A percentile compares a stretch with the other conserved stretches of the same genome.
Evolutionary conservation across 2,888 invertebrate genomes (phyloP).

Genomic region (Osmoderma eremita): DNA sequence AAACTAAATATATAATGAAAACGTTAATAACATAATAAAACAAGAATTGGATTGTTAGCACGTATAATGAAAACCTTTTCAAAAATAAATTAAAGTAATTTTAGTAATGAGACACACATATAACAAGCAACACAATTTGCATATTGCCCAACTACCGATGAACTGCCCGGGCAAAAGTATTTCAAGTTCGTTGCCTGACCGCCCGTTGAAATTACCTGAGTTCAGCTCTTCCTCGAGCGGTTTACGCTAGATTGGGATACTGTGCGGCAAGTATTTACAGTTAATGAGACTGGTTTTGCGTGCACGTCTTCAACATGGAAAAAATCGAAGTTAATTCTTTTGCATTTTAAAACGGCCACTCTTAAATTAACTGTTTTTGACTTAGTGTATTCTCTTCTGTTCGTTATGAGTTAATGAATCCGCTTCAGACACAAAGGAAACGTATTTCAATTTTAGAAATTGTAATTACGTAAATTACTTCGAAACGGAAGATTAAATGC

Average conservation of each 20-base stretch:
- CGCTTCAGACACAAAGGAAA: constrained; percentile 11
- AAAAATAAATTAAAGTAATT: too few relatives aligned
- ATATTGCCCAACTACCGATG: too few relatives aligned
- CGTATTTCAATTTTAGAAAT: constrained; percentile 4
- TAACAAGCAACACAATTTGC: too few relatives aligned
- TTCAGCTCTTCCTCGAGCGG: constrained; percentile 5
- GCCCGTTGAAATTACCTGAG: constrained; percentile 9
- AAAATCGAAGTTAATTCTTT: constrained; percentile 14
- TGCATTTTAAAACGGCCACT: constrained; percentile 10
- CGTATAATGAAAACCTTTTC: too few relatives aligned
- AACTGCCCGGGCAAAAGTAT: background rate
- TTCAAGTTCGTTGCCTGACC: constrained; percentile 19
- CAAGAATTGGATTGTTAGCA: too few relatives aligned
- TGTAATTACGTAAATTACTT: constrained; percentile 5
- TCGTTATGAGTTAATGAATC: constrained; percentile 12
- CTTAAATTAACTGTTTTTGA: constrained; percentile 14
- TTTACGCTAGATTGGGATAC: constrained; percentile 19
- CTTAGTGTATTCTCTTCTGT: background rate
- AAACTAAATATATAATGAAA: too few relatives aligned
- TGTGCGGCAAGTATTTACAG: constrained; percentile 6
- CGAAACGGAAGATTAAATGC: background rate
- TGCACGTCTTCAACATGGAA: background rate
- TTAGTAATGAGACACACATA: too few relatives aligned
- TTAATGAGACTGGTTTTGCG: constrained; percentile 28
- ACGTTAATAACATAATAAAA: too few relatives aligned